These are phyloP conservation scores for Sthenelais limicola DNA, from an alignment of 2,888 invertebrate species.

Conservation along the genomic window DNA sequence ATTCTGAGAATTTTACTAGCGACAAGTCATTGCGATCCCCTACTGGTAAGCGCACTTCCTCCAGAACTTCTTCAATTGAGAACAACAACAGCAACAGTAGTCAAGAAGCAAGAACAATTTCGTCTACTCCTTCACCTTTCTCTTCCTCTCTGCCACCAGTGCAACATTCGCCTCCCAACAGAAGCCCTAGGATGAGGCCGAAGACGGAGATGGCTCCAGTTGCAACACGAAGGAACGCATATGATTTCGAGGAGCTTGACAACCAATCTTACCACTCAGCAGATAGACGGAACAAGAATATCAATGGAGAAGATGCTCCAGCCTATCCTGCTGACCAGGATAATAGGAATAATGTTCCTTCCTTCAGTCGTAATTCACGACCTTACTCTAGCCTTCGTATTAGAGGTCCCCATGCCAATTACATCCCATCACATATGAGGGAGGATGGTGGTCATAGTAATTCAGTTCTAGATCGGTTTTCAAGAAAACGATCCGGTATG, in stretches of 20 bases:
- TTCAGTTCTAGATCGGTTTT: background rate
- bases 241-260: too few relatives aligned
- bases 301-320: too few relatives aligned
- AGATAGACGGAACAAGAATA: too few relatives aligned
- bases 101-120: constrained; percentile 4
- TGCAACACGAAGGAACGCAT: too few relatives aligned
- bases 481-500: background rate
- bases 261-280: too few relatives aligned
- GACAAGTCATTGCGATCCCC: constrained; percentile 2
- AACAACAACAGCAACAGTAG: background rate
- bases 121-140: background rate
- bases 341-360: too few relatives aligned
- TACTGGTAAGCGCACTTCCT: constrained; percentile 1
- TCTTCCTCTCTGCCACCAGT: background rate
- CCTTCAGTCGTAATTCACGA: background rate
- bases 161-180: background rate
- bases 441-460: background rate
- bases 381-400: constrained; percentile 20
- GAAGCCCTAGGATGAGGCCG: background rate
- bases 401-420: background rate
- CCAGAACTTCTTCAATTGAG: background rate
- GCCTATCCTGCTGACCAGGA: too few relatives aligned
- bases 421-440: background rate
- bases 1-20: constrained; percentile 26
- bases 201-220: too few relatives aligned